A percentile compares a stretch with the other conserved stretches of the same genome.
Evolutionary conservation across 2,113 vertebrate species (phyloP).

Genomic region (Lates calcarifer): DNA sequence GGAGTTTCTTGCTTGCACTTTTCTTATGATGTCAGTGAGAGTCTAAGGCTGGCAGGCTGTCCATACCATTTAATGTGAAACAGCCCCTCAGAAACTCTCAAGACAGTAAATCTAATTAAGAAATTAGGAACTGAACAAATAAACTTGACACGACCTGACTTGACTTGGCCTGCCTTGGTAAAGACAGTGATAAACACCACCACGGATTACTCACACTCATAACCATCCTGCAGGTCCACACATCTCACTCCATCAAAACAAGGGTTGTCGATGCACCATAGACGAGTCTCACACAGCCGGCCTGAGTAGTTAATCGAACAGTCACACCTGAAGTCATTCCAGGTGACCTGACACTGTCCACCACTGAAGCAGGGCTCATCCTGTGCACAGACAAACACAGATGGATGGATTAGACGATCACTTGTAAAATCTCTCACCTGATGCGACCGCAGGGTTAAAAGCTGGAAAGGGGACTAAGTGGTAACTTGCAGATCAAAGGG

Average conservation of each 20-base stretch:
- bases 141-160: conserved; percentile 2
- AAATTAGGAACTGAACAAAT: conserved; percentile 28
- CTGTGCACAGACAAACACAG: conserved; percentile 78
- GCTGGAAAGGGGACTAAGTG: conserved; percentile 50
- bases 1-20: not conserved
- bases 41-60: not conserved
- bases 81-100: not conserved
- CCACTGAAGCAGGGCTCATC: conserved; percentile 89
- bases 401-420: conserved; percentile 54
- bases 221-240: conserved; percentile 89
- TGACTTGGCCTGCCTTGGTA: not conserved
- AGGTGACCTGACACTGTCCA: conserved; percentile 90
- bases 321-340: conserved; percentile 94
- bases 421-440: conserved; percentile 48
- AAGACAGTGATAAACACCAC: not conserved
- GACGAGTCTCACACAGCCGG: conserved; percentile 87
- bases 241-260: conserved; percentile 87
- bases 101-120: conserved; percentile 3
- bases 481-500: conserved; percentile 41
- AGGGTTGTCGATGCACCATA: conserved; percentile 91
- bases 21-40: conserved; percentile 5
- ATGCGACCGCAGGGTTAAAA: conserved; percentile 32
- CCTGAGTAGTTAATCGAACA: conserved; percentile 91
- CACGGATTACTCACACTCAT: conserved; percentile 89
- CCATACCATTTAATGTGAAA: not conserved